Conservation (phyloP, 2,888 invertebrate genomes). For the Mesorhabditis sp. region DNA sequence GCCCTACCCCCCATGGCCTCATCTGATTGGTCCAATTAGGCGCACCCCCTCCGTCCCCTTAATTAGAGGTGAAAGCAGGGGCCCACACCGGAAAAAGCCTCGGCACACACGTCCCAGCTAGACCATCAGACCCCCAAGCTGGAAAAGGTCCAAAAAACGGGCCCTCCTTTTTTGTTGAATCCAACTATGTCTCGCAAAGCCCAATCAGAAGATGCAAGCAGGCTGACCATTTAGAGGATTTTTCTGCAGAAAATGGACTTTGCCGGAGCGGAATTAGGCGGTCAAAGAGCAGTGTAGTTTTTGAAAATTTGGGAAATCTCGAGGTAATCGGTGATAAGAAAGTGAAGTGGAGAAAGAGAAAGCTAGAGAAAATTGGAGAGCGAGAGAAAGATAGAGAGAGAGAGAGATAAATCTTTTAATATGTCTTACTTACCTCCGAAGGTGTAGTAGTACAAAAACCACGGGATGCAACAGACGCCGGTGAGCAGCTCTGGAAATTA, state of each 20-base stretch:
- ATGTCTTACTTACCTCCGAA: conserved; percentile 31
- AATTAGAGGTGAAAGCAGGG: not conserved
- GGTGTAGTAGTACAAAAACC: conserved; percentile 57
- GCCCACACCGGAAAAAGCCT: too few relatives aligned
- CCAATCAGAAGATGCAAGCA: not conserved
- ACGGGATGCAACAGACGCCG: conserved; percentile 51
- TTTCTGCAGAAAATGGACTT: too few relatives aligned
- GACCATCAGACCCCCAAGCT: too few relatives aligned
- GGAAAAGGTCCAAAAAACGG: not conserved
- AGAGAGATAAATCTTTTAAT: not conserved
- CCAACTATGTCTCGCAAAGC: not conserved
- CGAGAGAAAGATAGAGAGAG: too few relatives aligned
- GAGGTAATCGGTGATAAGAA: too few relatives aligned
- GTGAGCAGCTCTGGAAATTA: conserved; percentile 48
- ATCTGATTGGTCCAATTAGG: conserved; percentile 1
- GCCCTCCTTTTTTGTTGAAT: not conserved
- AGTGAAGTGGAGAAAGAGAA: too few relatives aligned
- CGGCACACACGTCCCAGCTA: too few relatives aligned
- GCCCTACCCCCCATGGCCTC: not conserved
- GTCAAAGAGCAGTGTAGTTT: too few relatives aligned
- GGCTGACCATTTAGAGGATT: too few relatives aligned
- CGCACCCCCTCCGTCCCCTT: not conserved
- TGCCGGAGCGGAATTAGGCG: too few relatives aligned
- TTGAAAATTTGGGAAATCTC: too few relatives aligned
- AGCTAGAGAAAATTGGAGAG: too few relatives aligned